Evolutionary conservation across 1,140 invertebrate genomes (phyloP).

Genomic region (Drosophila athabasca): DNA sequence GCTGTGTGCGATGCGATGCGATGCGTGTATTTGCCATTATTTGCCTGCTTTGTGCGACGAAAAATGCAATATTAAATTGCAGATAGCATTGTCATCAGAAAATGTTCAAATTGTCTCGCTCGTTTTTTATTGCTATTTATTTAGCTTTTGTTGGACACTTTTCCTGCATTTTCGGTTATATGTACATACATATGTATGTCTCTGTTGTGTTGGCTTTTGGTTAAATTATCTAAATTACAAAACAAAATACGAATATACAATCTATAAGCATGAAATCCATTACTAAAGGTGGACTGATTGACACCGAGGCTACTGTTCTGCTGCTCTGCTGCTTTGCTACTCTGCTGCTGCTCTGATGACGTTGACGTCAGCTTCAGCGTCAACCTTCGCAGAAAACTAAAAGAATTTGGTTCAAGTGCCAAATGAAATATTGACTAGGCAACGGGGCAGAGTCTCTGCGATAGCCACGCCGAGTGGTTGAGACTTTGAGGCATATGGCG

Average conservation of each 20-base stretch:
- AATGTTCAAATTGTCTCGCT: slow-evolving; percentile 7
- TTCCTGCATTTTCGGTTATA: no score
- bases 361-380: slow-evolving; percentile 33
- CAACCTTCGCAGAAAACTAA: slow-evolving; percentile 71
- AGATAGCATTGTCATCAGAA: slow-evolving; percentile 25
- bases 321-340: neutral
- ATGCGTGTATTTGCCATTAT: slow-evolving; percentile 22
- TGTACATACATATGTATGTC: neutral
- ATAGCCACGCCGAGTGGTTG: slow-evolving; percentile 14
- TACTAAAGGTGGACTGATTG: slow-evolving; percentile 6
- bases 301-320: neutral
- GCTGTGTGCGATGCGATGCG: no score
- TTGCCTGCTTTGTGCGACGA: slow-evolving; percentile 23
- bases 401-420: slow-evolving; percentile 82
- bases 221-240: slow-evolving; percentile 35
- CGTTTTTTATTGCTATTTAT: slow-evolving; percentile 14
- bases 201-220: slow-evolving; percentile 1
- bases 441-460: slow-evolving; percentile 47
- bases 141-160: no score
- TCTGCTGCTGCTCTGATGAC: slow-evolving; percentile 15
- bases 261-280: slow-evolving; percentile 28
- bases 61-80: slow-evolving; percentile 8
- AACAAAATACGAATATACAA: slow-evolving; percentile 1
- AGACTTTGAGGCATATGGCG: slow-evolving; percentile 65
- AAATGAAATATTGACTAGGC: slow-evolving; percentile 81